phyloP scores from a whole-genome alignment of 2,113 vertebrate genomes.

The Dicaeum eximium region DNA sequence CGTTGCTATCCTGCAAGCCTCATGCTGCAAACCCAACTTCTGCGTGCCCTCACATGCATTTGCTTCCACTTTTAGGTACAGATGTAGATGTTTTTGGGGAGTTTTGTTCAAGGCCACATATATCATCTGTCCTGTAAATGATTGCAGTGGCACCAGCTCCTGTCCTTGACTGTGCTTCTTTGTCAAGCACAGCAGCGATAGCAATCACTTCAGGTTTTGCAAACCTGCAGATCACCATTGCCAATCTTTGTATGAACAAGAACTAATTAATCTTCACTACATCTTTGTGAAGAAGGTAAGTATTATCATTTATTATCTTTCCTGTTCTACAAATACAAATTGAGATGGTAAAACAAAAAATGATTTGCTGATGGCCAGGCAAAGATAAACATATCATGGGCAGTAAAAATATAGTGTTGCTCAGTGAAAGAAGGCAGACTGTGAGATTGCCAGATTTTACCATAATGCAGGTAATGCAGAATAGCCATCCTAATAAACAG shows the following conservation, averaged over 20 bases:
- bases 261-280: constrained; percentile 50
- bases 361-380: neutral
- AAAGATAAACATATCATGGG: neutral
- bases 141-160: constrained; percentile 9
- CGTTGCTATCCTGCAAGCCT: fast-evolving
- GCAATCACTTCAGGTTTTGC: constrained; percentile 17
- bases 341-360: neutral
- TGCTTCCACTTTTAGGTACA: neutral
- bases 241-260: constrained; percentile 17
- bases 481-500: neutral
- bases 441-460: neutral
- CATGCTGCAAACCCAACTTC: neutral
- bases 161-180: constrained; percentile 50
- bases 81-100: neutral
- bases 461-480: neutral
- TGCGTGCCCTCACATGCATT: neutral
- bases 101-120: constrained; percentile 19
- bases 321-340: constrained; percentile 33
- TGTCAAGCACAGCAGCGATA: neutral
- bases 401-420: neutral
- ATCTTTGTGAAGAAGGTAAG: constrained; percentile 1
- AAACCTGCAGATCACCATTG: constrained; percentile 21
- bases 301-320: constrained; percentile 42
- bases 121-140: neutral
- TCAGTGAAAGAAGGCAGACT: neutral